Conservation (phyloP, 2,113 vertebrate species). For the Forbesichthys papilliferus region DNA sequence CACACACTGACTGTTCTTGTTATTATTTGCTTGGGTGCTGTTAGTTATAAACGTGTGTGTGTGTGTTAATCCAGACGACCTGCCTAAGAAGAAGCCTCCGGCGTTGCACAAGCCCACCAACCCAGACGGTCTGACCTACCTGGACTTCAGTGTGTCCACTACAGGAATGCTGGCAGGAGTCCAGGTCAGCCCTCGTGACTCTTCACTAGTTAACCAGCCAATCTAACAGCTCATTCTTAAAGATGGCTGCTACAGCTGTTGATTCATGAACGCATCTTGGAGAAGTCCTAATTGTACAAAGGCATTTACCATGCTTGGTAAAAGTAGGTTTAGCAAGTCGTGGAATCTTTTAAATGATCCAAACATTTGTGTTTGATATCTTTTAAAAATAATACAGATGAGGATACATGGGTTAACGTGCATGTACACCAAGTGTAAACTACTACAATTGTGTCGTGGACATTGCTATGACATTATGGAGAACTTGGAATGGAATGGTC, state of each 20-base stretch:
- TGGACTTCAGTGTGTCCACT: constrained; percentile 98
- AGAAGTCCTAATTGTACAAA: too few species aligned
- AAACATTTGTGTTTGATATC: too few species aligned
- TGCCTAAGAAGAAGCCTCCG: constrained; percentile 97
- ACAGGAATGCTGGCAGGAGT: constrained; percentile 98
- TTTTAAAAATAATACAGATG: too few species aligned
- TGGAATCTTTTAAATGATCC: too few species aligned
- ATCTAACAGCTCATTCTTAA: background rate
- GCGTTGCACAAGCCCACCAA: constrained; percentile 96
- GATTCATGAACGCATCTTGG: too few species aligned
- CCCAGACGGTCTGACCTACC: constrained; percentile 94
- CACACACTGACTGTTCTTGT: background rate
- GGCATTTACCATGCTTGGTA: too few species aligned
- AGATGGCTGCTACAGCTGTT: background rate
- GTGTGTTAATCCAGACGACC: constrained; percentile 81
- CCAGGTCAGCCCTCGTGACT: constrained; percentile 79
- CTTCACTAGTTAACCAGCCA: background rate
- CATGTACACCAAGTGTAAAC: too few species aligned
- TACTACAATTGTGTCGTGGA: too few species aligned
- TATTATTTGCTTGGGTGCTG: background rate
- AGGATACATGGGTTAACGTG: too few species aligned
- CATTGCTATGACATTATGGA: too few species aligned
- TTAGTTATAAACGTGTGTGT: background rate
- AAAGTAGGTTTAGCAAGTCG: too few species aligned
- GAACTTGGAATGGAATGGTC: too few species aligned